Conservation (phyloP, 2,797 vertebrate genomes). For the Argya squamiceps region DNA sequence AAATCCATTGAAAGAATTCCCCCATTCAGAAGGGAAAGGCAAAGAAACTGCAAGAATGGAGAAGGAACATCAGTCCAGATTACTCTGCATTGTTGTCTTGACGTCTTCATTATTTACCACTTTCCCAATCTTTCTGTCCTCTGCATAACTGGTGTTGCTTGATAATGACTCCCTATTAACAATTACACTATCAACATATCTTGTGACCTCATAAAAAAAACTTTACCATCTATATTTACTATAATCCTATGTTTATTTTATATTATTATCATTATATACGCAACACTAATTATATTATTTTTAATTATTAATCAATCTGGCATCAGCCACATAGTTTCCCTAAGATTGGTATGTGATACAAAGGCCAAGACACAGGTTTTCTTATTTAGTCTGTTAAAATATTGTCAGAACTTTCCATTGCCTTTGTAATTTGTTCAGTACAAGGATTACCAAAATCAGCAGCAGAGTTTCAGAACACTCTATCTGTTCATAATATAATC, state of each 20-base stretch:
- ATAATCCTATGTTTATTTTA: not conserved
- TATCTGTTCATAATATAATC: not conserved
- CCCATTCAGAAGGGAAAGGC: not conserved
- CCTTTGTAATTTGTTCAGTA: not conserved
- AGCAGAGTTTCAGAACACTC: not conserved
- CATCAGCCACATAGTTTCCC: not conserved
- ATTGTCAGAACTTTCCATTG: not conserved
- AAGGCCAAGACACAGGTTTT: not conserved
- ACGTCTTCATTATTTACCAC: not conserved
- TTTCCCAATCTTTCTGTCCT: not conserved
- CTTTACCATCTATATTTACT: not conserved
- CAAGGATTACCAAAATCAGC: not conserved
- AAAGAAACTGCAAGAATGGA: not conserved
- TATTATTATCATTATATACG: not conserved
- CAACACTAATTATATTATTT: not conserved
- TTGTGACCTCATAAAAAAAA: not conserved
- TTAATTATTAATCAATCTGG: not conserved
- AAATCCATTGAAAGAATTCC: not conserved
- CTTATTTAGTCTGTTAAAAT: not conserved
- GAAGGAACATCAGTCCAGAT: not conserved
- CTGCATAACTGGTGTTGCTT: not conserved
- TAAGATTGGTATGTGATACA: not conserved
- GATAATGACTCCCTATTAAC: not conserved
- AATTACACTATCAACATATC: not conserved
- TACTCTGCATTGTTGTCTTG: not conserved